Conservation (phyloP, 2,888 invertebrate genomes). For the Ecliptopera silaceata region DNA sequence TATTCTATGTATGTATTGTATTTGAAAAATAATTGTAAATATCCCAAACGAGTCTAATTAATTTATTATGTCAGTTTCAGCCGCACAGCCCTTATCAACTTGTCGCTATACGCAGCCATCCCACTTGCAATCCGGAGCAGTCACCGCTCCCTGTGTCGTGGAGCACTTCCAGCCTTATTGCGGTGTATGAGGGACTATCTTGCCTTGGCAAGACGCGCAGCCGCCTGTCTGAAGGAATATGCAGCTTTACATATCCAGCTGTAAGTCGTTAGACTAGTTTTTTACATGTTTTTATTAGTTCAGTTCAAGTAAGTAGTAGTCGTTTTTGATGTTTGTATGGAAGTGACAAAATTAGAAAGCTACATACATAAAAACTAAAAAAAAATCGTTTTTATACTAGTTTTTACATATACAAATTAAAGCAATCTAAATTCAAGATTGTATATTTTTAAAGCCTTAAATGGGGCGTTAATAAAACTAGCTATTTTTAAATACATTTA, state of each 20-base stretch:
- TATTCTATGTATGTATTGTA: too few relatives aligned
- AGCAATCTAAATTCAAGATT: too few relatives aligned
- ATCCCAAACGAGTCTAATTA: background rate
- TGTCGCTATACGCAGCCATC: slow-evolving; percentile 46
- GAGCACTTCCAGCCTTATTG: slow-evolving; percentile 50
- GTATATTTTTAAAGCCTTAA: too few relatives aligned
- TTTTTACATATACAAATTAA: too few relatives aligned
- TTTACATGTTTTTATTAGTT: too few relatives aligned
- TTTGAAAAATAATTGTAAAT: background rate
- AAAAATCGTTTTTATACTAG: too few relatives aligned
- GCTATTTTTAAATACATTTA: too few relatives aligned
- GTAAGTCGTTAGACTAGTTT: slow-evolving; percentile 64
- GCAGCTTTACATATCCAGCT: slow-evolving; percentile 57
- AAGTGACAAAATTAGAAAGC: too few relatives aligned
- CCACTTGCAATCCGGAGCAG: slow-evolving; percentile 48
- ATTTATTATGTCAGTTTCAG: slow-evolving; percentile 42
- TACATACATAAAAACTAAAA: too few relatives aligned
- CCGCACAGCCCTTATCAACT: slow-evolving; percentile 46
- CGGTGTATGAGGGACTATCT: slow-evolving; percentile 61
- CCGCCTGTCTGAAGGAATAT: slow-evolving; percentile 70
- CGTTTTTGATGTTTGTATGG: background rate
- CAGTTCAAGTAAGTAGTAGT: too few relatives aligned
- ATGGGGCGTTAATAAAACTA: too few relatives aligned
- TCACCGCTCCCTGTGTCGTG: slow-evolving; percentile 50
- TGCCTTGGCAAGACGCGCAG: slow-evolving; percentile 63